Percentiles rank a stretch among this genome's conserved stretches.
Evolutionary conservation across 2,797 vertebrate genomes (phyloP).

Genomic region (Tiaroga cobitis): DNA sequence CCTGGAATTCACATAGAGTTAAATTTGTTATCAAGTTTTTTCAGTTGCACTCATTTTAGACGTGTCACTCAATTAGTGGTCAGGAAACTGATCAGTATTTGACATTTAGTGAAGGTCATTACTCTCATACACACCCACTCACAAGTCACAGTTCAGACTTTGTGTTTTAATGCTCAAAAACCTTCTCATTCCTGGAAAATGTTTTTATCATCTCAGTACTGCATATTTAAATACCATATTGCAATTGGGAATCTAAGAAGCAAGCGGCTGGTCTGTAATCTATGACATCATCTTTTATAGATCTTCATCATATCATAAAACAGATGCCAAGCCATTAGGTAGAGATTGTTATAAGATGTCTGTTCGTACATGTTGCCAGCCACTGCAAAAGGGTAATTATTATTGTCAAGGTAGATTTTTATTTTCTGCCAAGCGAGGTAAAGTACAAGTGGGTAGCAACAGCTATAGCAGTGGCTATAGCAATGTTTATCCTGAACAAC

Average conservation of each 20-base stretch:
- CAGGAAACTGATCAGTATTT: conserved; percentile 6
- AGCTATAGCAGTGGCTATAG: background rate
- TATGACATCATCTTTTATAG: background rate
- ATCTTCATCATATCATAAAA: conserved; percentile 4
- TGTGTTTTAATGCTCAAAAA: background rate
- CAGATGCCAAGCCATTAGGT: background rate
- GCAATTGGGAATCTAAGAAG: background rate
- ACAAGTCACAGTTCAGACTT: background rate
- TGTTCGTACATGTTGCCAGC: background rate
- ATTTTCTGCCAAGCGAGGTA: background rate
- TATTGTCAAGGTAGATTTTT: background rate
- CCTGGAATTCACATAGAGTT: conserved; percentile 56
- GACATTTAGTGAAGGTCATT: conserved; percentile 26
- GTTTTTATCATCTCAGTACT: background rate
- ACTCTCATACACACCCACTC: conserved; percentile 8
- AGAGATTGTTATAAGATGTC: background rate
- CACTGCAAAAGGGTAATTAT: background rate
- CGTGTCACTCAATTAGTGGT: background rate
- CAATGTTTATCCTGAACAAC: background rate
- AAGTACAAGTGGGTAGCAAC: background rate
- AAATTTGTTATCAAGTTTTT: conserved; percentile 53
- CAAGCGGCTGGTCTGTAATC: background rate
- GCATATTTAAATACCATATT: background rate
- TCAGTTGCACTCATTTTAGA: background rate
- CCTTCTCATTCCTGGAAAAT: background rate